Conservation (phyloP, 2,888 invertebrate genomes). For the Osmoderma eremita region DNA sequence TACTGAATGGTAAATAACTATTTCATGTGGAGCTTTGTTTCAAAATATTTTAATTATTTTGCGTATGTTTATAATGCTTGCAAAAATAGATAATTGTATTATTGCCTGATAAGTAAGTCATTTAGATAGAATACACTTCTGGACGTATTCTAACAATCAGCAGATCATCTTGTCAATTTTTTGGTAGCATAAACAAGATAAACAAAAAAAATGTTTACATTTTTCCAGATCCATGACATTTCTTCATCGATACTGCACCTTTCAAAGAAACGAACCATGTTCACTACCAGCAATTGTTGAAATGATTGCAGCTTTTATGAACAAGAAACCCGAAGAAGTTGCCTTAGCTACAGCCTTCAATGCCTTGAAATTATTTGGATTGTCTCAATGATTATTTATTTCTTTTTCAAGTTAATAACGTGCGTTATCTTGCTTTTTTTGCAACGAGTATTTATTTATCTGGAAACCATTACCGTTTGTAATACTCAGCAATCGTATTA, state of each 20-base stretch:
- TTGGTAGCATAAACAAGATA: background rate
- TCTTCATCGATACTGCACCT: conserved; percentile 90
- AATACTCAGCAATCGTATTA: too few relatives aligned
- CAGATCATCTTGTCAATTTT: too few relatives aligned
- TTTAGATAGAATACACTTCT: too few relatives aligned
- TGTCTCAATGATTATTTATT: conserved; percentile 71
- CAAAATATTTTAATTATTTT: too few relatives aligned
- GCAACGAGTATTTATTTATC: conserved; percentile 27
- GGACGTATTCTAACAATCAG: too few relatives aligned
- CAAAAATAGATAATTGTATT: too few relatives aligned
- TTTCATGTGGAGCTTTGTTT: too few relatives aligned
- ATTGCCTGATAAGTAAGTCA: too few relatives aligned
- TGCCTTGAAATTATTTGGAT: conserved; percentile 88
- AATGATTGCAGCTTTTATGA: conserved; percentile 92
- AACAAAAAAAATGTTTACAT: conserved; percentile 1
- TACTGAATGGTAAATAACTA: too few relatives aligned
- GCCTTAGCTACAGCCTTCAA: conserved; percentile 91
- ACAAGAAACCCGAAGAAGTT: conserved; percentile 87
- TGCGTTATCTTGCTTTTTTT: conserved; percentile 26
- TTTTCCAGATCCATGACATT: conserved; percentile 77
- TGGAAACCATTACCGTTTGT: conserved; percentile 14
- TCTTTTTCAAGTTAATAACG: background rate
- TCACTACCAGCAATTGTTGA: conserved; percentile 92
- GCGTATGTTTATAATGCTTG: too few relatives aligned
- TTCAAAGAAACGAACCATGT: conserved; percentile 96